Evolutionary conservation across 2,888 invertebrate genomes (phyloP).

Genomic region (Rhingia campestris): DNA sequence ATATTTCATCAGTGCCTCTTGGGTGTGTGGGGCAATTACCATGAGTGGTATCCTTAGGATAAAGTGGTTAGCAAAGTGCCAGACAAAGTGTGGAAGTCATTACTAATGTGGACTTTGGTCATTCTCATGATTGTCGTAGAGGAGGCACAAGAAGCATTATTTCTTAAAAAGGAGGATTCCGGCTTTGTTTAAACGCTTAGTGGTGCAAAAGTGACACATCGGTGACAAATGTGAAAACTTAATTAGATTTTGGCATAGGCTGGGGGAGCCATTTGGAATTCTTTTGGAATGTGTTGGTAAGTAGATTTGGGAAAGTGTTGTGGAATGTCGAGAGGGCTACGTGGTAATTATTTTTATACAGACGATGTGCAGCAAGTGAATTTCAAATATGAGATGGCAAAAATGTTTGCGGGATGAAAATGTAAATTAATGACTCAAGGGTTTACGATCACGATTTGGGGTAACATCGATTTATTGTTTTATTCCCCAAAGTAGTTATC

Average conservation of each 20-base stretch:
- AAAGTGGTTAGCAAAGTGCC: conserved; percentile 61
- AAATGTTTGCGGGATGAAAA: too few species aligned
- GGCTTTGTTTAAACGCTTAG: conserved; percentile 38
- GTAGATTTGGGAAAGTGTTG: background rate
- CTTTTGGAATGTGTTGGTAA: conserved; percentile 1
- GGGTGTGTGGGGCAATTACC: conserved; percentile 65
- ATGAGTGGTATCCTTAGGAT: conserved; percentile 71
- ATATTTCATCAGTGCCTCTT: conserved; percentile 49
- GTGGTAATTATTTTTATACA: background rate
- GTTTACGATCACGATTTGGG: too few species aligned
- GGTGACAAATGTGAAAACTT: conserved; percentile 53
- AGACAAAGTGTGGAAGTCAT: conserved; percentile 62
- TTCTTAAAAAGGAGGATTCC: conserved; percentile 9
- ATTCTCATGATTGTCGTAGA: conserved; percentile 34
- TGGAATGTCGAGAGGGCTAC: background rate
- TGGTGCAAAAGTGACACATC: conserved; percentile 31
- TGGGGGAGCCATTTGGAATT: background rate
- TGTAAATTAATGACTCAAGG: too few species aligned
- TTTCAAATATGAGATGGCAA: too few species aligned
- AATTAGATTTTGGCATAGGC: conserved; percentile 19
- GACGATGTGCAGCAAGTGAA: too few species aligned
- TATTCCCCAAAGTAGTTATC: too few species aligned
- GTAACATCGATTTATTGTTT: too few species aligned
- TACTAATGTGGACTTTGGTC: conserved; percentile 66
- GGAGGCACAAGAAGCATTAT: conserved; percentile 1